Evolutionary conservation across 1,140 invertebrate genomes (phyloP), one percentile per base, ranked within the genome.

Genomic region (Zaprionus inermis): DNA sequence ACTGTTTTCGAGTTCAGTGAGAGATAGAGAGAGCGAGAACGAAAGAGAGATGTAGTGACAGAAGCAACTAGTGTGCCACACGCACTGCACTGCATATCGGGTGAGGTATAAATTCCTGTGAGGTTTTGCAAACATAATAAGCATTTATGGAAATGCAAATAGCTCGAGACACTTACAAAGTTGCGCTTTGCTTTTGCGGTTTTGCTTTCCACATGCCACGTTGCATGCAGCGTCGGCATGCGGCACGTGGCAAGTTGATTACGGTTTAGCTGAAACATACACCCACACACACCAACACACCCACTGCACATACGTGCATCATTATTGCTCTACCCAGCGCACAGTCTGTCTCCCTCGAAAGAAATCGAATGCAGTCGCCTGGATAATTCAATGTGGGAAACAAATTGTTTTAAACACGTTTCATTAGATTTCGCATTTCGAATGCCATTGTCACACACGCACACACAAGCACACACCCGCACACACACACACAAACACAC

Each of bases 341-440:
- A 44, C 24, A 16, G 11, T 52, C 30, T 28, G 11, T 20, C 24
- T 32, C n/a, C 2, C 28, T 32, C 22, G 5, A 59, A 73, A 76
- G 78, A 69, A 72, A 86, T 79, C 65, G 79, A 88, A 73, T 72
- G 80, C 84, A 80, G 52, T 78, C 84, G 71, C 75, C 80, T 83
- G 84, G 54, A 76, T 88, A 88, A 88, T 89, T 89, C 78, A 84
- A 88, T 89, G 89, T 89, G 88, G 84, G 72, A 74, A 84, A 88
- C 80, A 88, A 88, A 88, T 89, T 88, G 84, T 88, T 88, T 88
- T 84, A 78, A 88, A 78, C 84, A 88, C 81, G 84, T 88, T 89
- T 89, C 84, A 88, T 88, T 88, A 88, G 84, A 83, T 70, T 80
- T 78, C 71, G 61, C 73, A 89, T 74, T 63, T 58, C 57, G 67